Percentiles rank a stretch among this genome's conserved stretches.
These are phyloP conservation scores for Aphidius gifuensis DNA, from an alignment of 1,140 invertebrate genomes.

Conservation along the genomic window DNA sequence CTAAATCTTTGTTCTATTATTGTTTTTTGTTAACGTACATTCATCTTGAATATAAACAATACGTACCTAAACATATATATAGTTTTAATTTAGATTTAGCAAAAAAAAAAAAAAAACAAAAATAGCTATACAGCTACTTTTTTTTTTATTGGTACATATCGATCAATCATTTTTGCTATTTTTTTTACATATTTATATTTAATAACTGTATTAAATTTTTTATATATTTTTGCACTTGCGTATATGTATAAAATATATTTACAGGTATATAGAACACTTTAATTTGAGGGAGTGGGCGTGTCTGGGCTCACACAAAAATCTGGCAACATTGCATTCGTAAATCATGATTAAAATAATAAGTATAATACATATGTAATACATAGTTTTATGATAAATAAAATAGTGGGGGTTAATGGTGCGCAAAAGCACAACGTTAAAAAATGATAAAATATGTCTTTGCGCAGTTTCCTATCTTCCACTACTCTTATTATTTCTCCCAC, in stretches of 20 bases:
- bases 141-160: conserved; percentile 20
- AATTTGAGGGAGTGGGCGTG: conserved; percentile 43
- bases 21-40: conserved; percentile 11
- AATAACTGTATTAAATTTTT: conserved; percentile 15
- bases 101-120: too few species aligned
- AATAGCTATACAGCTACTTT: neutral
- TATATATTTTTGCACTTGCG: neutral
- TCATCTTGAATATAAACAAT: too few species aligned
- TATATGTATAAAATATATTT: neutral
- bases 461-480: conserved; percentile 45
- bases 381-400: conserved; percentile 41
- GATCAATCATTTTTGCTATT: conserved; percentile 35
- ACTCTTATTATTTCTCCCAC: conserved; percentile 28
- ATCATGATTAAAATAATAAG: conserved; percentile 57
- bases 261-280: conserved; percentile 21
- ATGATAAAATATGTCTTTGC: conserved; percentile 41
- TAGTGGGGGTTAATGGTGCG: conserved; percentile 36
- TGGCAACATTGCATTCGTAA: conserved; percentile 50
- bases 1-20: conserved; percentile 23
- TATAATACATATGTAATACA: conserved; percentile 49
- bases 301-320: conserved; percentile 30
- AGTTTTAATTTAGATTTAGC: too few species aligned
- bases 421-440: conserved; percentile 24
- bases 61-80: too few species aligned
- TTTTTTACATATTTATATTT: conserved; percentile 20